A percentile compares a stretch with the other conserved stretches of the same genome.
Evolutionary conservation across 2,888 invertebrate species (phyloP).

Genomic region (Amblyjoppa proteus): DNA sequence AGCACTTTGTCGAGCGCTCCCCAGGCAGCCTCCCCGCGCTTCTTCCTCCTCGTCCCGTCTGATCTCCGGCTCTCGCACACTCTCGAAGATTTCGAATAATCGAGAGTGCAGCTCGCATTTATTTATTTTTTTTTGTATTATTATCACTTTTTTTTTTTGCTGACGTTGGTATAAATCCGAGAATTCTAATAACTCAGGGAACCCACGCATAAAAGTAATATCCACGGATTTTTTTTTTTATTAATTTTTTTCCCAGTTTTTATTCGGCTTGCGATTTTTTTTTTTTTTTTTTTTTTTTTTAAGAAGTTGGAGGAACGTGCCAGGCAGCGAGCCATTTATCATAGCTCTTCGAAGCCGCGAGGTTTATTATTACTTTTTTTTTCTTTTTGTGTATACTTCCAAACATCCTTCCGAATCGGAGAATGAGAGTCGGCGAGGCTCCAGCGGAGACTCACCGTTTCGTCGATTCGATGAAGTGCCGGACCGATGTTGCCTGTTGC

Average conservation of each 20-base stretch:
- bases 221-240: constrained; percentile 6
- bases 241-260: not conserved
- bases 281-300: not conserved
- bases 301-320: not conserved
- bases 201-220: constrained; percentile 25
- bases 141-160: not conserved
- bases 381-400: constrained; percentile 9
- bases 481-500: constrained; percentile 7
- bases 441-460: not conserved
- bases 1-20: constrained; percentile 36
- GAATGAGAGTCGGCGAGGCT: constrained; percentile 17
- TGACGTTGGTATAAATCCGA: constrained; percentile 3
- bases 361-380: constrained; percentile 6
- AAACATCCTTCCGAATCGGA: constrained; percentile 21
- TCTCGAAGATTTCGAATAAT: constrained; percentile 15
- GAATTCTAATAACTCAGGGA: constrained; percentile 33
- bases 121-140: not conserved
- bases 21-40: constrained; percentile 6
- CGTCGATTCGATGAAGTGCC: constrained; percentile 30
- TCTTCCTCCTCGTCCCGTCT: constrained; percentile 6
- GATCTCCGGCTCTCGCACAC: not conserved
- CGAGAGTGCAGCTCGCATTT: not conserved
- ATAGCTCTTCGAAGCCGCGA: not conserved
- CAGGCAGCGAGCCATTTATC: not conserved
- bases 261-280: not conserved